A percentile compares a stretch with the other conserved stretches of the same genome.
These are phyloP conservation scores for Eleginops maclovinus DNA, from an alignment of 2,113 vertebrate genomes.

Conservation along the genomic window DNA sequence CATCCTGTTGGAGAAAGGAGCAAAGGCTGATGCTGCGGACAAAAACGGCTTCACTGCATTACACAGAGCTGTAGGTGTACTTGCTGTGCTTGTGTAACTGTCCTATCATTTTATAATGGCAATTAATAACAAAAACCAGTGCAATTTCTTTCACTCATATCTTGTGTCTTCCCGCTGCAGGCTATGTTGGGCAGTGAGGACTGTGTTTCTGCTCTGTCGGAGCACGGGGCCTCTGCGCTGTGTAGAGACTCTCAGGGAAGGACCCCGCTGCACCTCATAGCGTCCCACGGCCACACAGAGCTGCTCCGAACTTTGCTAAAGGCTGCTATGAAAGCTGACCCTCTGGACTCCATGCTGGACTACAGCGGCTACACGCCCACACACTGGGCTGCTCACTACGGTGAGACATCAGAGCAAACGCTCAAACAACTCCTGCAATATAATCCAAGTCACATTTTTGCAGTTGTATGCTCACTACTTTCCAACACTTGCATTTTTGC, in stretches of 20 bases:
- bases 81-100: neutral
- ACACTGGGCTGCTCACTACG: conserved; percentile 97
- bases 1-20: conserved; percentile 95
- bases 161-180: conserved; percentile 68
- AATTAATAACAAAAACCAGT: neutral
- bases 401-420: conserved; percentile 73
- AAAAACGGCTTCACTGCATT: conserved; percentile 91
- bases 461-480: too few relatives aligned
- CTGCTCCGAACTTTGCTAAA: conserved; percentile 88
- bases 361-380: conserved; percentile 93
- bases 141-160: neutral
- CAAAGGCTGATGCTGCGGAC: conserved; percentile 90
- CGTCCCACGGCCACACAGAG: conserved; percentile 89
- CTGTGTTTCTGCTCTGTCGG: conserved; percentile 91
- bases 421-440: too few relatives aligned
- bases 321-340: conserved; percentile 89
- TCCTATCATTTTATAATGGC: neutral
- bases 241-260: conserved; percentile 93
- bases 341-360: conserved; percentile 92
- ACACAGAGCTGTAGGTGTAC: conserved; percentile 90
- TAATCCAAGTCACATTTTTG: too few relatives aligned
- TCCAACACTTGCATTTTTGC: too few relatives aligned
- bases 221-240: conserved; percentile 92
- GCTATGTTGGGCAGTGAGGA: conserved; percentile 91
- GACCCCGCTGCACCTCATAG: conserved; percentile 92